A percentile compares a stretch with the other conserved stretches of the same genome.
Evolutionary conservation across 2,888 invertebrate genomes (phyloP).

Genomic region (Molanna angustata): DNA sequence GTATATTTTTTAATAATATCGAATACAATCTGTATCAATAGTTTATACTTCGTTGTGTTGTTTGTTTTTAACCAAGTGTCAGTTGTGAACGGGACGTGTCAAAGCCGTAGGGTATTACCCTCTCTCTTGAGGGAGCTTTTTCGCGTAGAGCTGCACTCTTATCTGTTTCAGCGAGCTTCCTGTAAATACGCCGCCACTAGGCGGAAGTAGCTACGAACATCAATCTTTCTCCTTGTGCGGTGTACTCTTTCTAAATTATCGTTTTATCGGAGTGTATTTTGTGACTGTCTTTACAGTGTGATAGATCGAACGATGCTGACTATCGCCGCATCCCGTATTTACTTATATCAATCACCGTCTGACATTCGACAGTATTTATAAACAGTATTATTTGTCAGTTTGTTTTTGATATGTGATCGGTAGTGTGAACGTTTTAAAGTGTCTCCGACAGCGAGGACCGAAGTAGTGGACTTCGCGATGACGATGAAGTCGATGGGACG

Average conservation of each 20-base stretch:
- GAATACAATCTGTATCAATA: neutral
- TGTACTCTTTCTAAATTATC: too few species aligned
- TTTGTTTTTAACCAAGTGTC: neutral
- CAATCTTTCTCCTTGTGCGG: too few species aligned
- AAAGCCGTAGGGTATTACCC: slow-evolving; percentile 8
- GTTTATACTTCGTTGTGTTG: neutral
- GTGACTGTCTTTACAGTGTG: too few species aligned
- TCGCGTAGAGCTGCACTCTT: slow-evolving; percentile 17
- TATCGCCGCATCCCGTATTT: too few species aligned
- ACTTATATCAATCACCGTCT: too few species aligned
- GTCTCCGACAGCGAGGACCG: slow-evolving; percentile 12
- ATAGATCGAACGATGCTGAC: too few species aligned
- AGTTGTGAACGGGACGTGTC: slow-evolving; percentile 6
- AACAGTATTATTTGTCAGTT: too few species aligned
- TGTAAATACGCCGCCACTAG: slow-evolving; percentile 11
- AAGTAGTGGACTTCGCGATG: slow-evolving; percentile 42
- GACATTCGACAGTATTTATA: too few species aligned
- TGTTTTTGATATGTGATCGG: slow-evolving; percentile 2
- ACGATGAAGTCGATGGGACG: slow-evolving; percentile 59
- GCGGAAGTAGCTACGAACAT: neutral
- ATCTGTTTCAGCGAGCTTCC: slow-evolving; percentile 13
- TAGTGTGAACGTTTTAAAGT: slow-evolving; percentile 1
- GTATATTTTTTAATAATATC: neutral
- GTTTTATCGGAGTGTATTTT: too few species aligned
- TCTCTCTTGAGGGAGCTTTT: slow-evolving; percentile 13